Conservation (phyloP, 2,888 invertebrate species). For the Clunio marinus region DNA sequence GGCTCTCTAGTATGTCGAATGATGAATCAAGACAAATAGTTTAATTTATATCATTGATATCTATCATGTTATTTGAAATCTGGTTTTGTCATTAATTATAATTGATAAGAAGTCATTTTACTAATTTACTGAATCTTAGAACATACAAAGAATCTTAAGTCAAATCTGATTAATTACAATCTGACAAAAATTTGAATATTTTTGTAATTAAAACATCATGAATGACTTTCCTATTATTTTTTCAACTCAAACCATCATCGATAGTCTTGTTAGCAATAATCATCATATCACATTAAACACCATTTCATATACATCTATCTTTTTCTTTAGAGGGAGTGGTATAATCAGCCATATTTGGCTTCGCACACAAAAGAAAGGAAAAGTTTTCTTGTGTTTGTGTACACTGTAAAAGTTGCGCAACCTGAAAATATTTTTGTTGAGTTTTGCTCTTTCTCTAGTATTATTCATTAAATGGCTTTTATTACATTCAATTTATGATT, state of each 20-base stretch:
- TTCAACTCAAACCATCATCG: not conserved
- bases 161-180: too few species aligned
- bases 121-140: too few species aligned
- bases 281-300: not conserved
- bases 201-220: too few species aligned
- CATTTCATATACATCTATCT: not conserved
- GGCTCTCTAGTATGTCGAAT: too few species aligned
- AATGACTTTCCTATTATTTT: not conserved
- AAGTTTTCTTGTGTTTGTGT: constrained; percentile 3
- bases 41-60: too few species aligned
- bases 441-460: not conserved
- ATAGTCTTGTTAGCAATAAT: not conserved
- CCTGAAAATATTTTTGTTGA: not conserved
- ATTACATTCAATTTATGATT: constrained; percentile 29
- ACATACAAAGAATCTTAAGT: too few species aligned
- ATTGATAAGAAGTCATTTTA: too few species aligned
- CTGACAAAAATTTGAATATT: too few species aligned
- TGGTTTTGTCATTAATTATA: too few species aligned
- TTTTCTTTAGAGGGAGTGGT: not conserved
- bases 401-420: constrained; percentile 27
- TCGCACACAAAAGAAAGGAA: not conserved
- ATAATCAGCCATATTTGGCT: constrained; percentile 16
- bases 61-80: too few species aligned
- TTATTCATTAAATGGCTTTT: constrained; percentile 10
- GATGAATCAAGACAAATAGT: too few species aligned